phyloP scores from a whole-genome alignment of 2,797 vertebrate genomes.

The Diplodus sargus region DNA sequence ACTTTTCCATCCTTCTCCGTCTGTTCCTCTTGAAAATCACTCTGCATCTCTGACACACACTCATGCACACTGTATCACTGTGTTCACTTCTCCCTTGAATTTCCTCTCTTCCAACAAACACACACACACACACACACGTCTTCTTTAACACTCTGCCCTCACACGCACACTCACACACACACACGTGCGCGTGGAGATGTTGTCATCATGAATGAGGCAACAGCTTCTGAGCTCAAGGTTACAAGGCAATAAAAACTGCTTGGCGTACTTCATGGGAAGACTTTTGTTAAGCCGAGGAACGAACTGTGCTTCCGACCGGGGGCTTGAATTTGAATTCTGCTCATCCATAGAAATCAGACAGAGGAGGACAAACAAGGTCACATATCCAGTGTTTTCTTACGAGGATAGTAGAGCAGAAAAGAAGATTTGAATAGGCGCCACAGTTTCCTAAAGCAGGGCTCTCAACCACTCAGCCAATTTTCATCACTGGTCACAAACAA shows the following conservation, averaged over 20 bases:
- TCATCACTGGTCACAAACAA: conserved; percentile 79
- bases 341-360: conserved; percentile 70
- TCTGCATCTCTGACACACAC: not conserved
- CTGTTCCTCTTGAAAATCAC: not conserved
- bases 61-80: conserved; percentile 14
- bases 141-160: conserved; percentile 16
- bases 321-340: conserved; percentile 68
- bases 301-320: conserved; percentile 67
- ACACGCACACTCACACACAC: conserved; percentile 30
- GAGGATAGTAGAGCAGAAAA: conserved; percentile 75
- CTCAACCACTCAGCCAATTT: conserved; percentile 77
- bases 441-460: conserved; percentile 69
- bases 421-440: conserved; percentile 76
- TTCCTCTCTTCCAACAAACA: conserved; percentile 33
- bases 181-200: conserved; percentile 59
- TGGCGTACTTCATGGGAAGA: conserved; percentile 79
- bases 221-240: conserved; percentile 78
- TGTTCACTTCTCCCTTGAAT: conserved; percentile 23
- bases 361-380: conserved; percentile 78
- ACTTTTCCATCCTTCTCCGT: not conserved
- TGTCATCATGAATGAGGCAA: conserved; percentile 75
- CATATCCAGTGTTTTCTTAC: conserved; percentile 70
- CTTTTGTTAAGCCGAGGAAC: conserved; percentile 70
- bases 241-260: conserved; percentile 80
- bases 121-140: conserved; percentile 24